Conservation (phyloP, 2,888 invertebrate species). For the Eristalis tenax region DNA sequence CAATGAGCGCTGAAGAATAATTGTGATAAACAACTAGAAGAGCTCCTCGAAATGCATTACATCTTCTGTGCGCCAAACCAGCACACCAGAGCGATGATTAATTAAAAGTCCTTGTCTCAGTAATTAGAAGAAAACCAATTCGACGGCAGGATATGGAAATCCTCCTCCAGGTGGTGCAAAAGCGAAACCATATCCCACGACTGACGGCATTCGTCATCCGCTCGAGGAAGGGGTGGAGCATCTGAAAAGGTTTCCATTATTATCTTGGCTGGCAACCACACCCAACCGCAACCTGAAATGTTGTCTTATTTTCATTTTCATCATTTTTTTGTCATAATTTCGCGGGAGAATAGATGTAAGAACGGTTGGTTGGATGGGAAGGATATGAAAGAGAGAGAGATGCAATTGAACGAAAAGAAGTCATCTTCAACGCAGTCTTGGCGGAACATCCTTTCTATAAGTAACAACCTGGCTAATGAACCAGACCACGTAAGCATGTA, state of each 20-base stretch:
- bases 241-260: constrained; percentile 3
- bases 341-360: not conserved
- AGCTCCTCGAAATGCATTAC: not conserved
- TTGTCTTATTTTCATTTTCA: not conserved
- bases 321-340: not conserved
- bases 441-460: not conserved
- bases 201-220: not conserved
- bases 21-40: not conserved
- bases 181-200: not conserved
- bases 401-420: not conserved
- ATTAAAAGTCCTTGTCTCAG: not conserved
- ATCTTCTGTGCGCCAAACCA: not conserved
- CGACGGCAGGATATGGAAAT: not conserved
- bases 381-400: not conserved
- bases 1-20: not conserved
- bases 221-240: not conserved
- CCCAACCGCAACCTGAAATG: not conserved
- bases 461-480: not conserved
- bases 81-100: not conserved
- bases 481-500: not conserved
- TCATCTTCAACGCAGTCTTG: not conserved
- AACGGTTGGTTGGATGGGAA: not conserved
- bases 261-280: not conserved
- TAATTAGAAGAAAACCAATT: constrained; percentile 2
- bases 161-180: not conserved